phyloP scores from a whole-genome alignment of 2,888 invertebrate species.

The Acheta domesticus region DNA sequence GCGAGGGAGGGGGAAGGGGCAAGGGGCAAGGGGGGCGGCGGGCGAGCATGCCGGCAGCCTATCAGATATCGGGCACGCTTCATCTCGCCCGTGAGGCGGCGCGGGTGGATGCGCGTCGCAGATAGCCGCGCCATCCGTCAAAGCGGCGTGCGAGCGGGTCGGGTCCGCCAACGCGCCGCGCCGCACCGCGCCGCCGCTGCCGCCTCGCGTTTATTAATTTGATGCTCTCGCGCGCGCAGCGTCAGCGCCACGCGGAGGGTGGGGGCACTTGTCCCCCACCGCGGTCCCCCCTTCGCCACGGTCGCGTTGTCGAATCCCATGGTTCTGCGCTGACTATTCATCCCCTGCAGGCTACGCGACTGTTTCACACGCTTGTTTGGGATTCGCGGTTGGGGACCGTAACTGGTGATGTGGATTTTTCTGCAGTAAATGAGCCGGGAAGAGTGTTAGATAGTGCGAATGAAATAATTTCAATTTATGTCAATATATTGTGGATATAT shows the following conservation, averaged over 20 bases:
- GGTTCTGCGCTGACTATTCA: too few species aligned
- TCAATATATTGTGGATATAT: too few species aligned
- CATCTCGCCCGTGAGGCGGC: not conserved
- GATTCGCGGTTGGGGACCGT: too few species aligned
- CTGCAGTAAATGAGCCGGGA: too few species aligned
- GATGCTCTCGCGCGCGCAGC: slow-evolving; percentile 2
- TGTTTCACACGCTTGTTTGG: too few species aligned
- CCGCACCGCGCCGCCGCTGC: not conserved
- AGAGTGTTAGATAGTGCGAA: too few species aligned
- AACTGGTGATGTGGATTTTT: too few species aligned
- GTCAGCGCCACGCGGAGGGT: not conserved
- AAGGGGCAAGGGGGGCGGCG: not conserved
- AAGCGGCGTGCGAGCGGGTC: not conserved
- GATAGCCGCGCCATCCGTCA: slow-evolving; percentile 7
- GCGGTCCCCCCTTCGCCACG: too few species aligned
- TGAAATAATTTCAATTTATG: too few species aligned
- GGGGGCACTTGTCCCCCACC: too few species aligned
- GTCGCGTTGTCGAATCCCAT: too few species aligned
- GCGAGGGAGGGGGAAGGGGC: not conserved
- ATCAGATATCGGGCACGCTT: slow-evolving; percentile 18
- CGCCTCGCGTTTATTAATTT: slow-evolving; percentile 9
- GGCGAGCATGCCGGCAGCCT: not conserved
- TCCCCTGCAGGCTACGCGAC: too few species aligned
- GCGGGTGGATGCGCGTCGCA: slow-evolving; percentile 10
- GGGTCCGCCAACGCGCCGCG: not conserved